Evolutionary conservation across 2,113 vertebrate species (phyloP).

Genomic region (Zosterops hypoxanthus): DNA sequence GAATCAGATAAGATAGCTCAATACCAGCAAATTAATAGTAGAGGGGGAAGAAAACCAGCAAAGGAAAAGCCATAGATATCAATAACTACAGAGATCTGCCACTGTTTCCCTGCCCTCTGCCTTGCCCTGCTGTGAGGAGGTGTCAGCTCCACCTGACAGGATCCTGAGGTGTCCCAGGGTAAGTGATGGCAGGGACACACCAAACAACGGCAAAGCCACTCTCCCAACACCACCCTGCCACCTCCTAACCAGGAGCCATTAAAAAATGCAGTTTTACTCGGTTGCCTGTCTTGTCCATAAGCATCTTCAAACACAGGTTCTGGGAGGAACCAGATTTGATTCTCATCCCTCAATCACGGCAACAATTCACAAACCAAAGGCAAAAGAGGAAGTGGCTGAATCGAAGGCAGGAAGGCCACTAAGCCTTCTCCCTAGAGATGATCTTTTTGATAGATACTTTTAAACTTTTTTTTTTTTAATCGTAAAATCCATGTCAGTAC

Average conservation of each 20-base stretch:
- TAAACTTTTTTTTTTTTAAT: not conserved
- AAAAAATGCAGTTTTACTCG: not conserved
- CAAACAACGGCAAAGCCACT: not conserved
- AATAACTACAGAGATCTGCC: not conserved
- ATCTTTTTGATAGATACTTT: not conserved
- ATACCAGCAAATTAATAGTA: not conserved
- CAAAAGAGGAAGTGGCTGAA: constrained; percentile 19
- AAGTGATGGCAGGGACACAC: not conserved
- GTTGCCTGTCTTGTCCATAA: not conserved
- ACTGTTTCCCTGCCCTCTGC: not conserved
- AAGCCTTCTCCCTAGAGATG: not conserved
- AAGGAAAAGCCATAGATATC: not conserved
- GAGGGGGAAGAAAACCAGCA: not conserved
- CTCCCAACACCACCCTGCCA: not conserved
- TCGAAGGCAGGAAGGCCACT: not conserved
- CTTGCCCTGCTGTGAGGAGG: not conserved
- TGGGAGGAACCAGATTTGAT: not conserved
- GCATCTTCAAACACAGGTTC: not conserved
- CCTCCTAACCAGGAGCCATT: not conserved
- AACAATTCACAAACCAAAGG: constrained; percentile 13
- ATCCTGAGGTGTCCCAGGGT: not conserved
- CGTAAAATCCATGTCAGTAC: not conserved
- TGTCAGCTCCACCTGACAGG: not conserved
- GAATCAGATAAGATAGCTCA: constrained; percentile 18
- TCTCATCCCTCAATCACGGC: constrained; percentile 6